Evolutionary conservation across 2,888 invertebrate genomes (phyloP), one percentile per base, ranked within the genome.

Genomic region (Eilema depressum): DNA sequence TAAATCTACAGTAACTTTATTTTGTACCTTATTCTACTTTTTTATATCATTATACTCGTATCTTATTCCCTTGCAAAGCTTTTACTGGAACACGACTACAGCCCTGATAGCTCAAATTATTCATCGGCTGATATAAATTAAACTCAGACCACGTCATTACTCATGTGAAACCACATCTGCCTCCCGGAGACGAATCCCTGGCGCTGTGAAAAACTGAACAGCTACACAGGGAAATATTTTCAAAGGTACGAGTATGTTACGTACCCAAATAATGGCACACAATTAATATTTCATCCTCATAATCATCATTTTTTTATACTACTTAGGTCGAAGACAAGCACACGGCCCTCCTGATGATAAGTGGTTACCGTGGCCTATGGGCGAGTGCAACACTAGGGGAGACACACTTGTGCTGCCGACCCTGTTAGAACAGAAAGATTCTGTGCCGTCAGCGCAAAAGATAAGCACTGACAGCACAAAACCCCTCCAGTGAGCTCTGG

Each of bases 61-160:
- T n/a, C 33, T n/a, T 14, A n/a, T n/a, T 14, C 17, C n/a, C 28
- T 63, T 28, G 30, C 41, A 69, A 60, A 26, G 33, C 63, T 61
- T 60, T 4, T 47, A 63, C 59, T 33, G 64, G 17, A 70, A 69
- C 66, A 66, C 62, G 56, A 68, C 71, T 68, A 68, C 74, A 79
- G 77, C 80, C 85, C 81, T 78, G 84, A 91, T 87, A 81, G 86
- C 83, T 65, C 80, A 82, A 87, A 90, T 91, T 84, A 90, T 85
- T 91, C 85, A 90, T 89, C 84, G 85, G 80, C 74, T 75, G 76
- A 75, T 80, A 86, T 86, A 89, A 88, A 89, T 91, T 88, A 88
- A 89, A 87, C 83, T 76, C 76, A 76, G 75, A 70, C 81, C 83
- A 74, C 81, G 76, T 84, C 84, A 86, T 88, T 80, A 85, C 86